Base-by-base conservation (phyloP, 2,797 vertebrate genomes). In the Enteromius argenteus region DNA sequence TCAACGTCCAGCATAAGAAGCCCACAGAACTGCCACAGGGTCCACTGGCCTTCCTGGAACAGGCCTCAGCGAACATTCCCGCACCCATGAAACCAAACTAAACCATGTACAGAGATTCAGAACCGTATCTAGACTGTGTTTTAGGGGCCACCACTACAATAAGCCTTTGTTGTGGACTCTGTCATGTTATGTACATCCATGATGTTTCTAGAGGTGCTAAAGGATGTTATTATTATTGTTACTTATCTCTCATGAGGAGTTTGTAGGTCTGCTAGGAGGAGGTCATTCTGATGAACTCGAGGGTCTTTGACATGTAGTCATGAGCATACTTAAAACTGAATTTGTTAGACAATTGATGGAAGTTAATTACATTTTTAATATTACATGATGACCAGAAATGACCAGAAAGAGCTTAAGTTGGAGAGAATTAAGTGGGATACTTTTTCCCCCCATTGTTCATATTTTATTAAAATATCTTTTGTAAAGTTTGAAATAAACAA, bases 51-150 rank as follows among this genome's bases (percentile, higher is more conserved):
- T 99, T 96, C 89, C 92, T 99, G 8, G 98, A 99, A 86, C 98
- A 99, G 92, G 98, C 97, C 0, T 98, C 98, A 7, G 97, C 97
- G 0, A 98, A 95, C 80, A 95, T 99, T 77, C 97, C 98, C 1
- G 98, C 98, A 37, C 97, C 97, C 19, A 93, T 98, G 92, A 99
- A 99, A 92, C 98, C 94, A 81, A 97, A 92, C 89, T 96, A 91
- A 76, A 32, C 5, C 68, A 23, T 51, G 13, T 17, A 8, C 37
- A 64, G 19, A 51, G 15, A 42, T 44, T 17, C 21, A 51, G 5
- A 46, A 62, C 5, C 23, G 4, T 30, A 5, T 73, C 39, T 35
- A 35, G 82, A 68, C 51, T 78, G 27, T 64, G n/a, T 46, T 56
- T 37, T 9, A 42, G 32, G 8, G 60, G 15, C n/a, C 15, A 42